Evolutionary conservation across 2,888 invertebrate species (phyloP), one percentile per base, ranked within the genome.

Genomic region (Dynastes maya): DNA sequence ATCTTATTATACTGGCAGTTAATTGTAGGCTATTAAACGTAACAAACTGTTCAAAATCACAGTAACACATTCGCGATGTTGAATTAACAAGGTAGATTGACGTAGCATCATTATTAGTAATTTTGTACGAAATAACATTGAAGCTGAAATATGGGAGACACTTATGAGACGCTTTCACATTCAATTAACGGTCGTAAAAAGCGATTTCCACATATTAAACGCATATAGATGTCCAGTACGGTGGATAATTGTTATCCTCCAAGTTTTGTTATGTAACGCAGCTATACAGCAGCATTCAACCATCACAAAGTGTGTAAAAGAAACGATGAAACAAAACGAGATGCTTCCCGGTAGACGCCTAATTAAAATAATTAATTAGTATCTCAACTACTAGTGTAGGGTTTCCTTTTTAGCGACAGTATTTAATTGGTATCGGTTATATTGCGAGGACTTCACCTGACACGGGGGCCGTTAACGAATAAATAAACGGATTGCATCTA

Each of bases 341-440:
- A 45, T 45, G 67, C 49, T 67, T 67, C 49, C 67, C 67, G 67
- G 67, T 67, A 67, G 11, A 67, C n/a, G 49, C 22, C 45, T 67
- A 67, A 67, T 67, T 67, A 67, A 67, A 67, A 45, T 67, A 67
- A 49, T 67, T 49, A 67, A 67, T 67, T 67, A 67, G 22, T 45
- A 16, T 16, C 67, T 22, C 27, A 67, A 27, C 45, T 67, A 45
- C 22, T 13, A 49, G 37, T 22, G 16, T 16, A 9, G 40, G 27
- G 22, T 67, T 32, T 67, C 22, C 11, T 63, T 27, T 63, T 63
- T 45, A 67, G 27, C 67, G 11, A 32, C 49, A 63, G 27, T 67
- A 45, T 45, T 11, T 45, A 67, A 67, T 67, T 45, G 67, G 64
- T 37, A 64, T 64, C 64, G 64, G 40, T 37, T 37, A 16, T 64